Evolutionary conservation across 2,113 vertebrate genomes (phyloP), one percentile per base, ranked within the genome.

Genomic region (Channa maculata): DNA sequence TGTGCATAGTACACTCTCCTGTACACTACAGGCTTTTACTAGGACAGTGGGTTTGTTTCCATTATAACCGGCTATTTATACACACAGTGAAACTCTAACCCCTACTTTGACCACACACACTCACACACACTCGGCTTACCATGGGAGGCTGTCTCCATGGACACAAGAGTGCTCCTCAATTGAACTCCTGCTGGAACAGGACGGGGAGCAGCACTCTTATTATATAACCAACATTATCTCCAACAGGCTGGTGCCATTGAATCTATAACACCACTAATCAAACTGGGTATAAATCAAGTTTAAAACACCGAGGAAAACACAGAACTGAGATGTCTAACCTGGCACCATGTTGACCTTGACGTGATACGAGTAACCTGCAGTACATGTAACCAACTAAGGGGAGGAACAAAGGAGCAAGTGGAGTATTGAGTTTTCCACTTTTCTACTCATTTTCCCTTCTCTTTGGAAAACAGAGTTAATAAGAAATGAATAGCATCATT

Each of bases 131-230:
- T 68, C 49, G 41, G 12, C 62, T 79, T 65, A 71, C 75, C 60
- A 82, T 5, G 15, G 61, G 74, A 83, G 65, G 77, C 77, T 24
- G 87, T 89, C 82, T 69, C 88, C 85, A 90, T 87, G 86, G 89
- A 80, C 83, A 89, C 80, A 8, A 52, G 60, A 84, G 76, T 49
- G 71, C 73, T 85, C 80, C 66, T 75, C 45, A 6, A 71, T 43
- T 69, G 58, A 78, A 77, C 66, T 53, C 69, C 50, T 65, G 53
- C 70, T 38, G 60, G 61, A 83, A 46, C 63, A 11, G 71, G 61
- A 70, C 37, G 1, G 38, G 34, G 36, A 64, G 58, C 46, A 50
- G 49, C 59, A 7, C 50, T 69, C 46, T 36, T 37, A 59, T 67
- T 55, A 83, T 67, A 75, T 54, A 68, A 61, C 77, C 65, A 39